These are phyloP conservation scores for Brachylomia viminalis DNA, from an alignment of 2,888 invertebrate genomes.

Conservation along the genomic window DNA sequence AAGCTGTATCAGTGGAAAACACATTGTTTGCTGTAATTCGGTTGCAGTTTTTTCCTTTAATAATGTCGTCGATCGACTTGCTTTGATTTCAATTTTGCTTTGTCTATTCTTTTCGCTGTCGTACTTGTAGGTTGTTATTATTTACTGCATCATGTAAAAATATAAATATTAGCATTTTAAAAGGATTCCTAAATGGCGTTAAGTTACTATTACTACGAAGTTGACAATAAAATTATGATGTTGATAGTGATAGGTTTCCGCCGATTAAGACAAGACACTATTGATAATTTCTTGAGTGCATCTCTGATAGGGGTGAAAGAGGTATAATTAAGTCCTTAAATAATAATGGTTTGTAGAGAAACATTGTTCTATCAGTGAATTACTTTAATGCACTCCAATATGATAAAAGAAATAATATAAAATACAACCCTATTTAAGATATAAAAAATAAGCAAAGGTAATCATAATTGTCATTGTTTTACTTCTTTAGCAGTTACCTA, in stretches of 20 bases:
- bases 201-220: conserved; percentile 22
- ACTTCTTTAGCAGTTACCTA: background rate
- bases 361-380: background rate
- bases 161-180: conserved; percentile 12
- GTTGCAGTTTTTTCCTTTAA: conserved; percentile 50
- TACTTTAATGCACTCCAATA: background rate
- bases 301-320: background rate
- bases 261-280: background rate
- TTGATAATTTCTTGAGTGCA: conserved; percentile 5
- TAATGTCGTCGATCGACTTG: conserved; percentile 58
- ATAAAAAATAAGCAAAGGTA: conserved; percentile 7
- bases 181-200: background rate
- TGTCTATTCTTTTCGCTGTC: conserved; percentile 41
- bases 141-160: conserved; percentile 26
- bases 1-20: conserved; percentile 12
- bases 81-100: conserved; percentile 48
- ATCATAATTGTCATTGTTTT: conserved; percentile 24
- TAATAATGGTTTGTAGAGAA: background rate
- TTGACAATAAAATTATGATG: conserved; percentile 22
- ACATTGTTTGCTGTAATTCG: conserved; percentile 47
- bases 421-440: background rate
- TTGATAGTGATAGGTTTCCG: conserved; percentile 13
- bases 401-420: background rate
- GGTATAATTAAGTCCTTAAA: background rate
- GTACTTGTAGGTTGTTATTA: conserved; percentile 27